Evolutionary conservation across 2,888 invertebrate genomes (phyloP), one percentile per base, ranked within the genome.

Genomic region (Scaptomyza cyrtandrae): DNA sequence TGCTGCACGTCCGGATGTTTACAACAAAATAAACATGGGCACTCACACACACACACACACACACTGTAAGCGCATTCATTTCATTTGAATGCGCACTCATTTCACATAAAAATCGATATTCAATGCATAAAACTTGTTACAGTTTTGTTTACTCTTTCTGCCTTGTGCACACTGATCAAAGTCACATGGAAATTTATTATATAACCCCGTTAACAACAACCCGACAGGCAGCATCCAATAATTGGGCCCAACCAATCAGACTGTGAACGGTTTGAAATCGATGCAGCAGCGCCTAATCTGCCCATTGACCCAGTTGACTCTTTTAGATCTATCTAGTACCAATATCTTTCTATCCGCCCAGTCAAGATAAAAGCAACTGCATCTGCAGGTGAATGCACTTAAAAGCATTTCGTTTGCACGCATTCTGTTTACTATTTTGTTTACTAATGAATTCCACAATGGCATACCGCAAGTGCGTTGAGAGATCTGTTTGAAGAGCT

Each of bases 1-100:
- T 87, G 77, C 69, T 73, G 87, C 75, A 80, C 66, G 74, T 83
- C 89, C 90, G 88, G 90, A 89, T 88, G 88, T 88, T 88, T 88
- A 89, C 80, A 77, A 75, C 65, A 60, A 88, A 86, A 88, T 89
- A 87, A 88, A 88, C 89, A 88, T 76, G 60, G 53, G 59, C 63
- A 44, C 50, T 19, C 39, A 39, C 33, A 35, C 45, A 37, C 49
- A 44, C 16, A 49, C 33, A 35, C n/a, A 13, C 41, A 37, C 41
- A 37, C 49, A 37, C 45, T 24, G 35, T 35, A 10, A 33, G 19
- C 35, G 39, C 59, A 57, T 54, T 61, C 65, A 67, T 50, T 49
- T 57, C 50, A 77, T 56, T 71, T 56, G 49, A 71, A 64, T 70
- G 70, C 53, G 56, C 73, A 72, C 53, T 65, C 65, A 57, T 56